Conservation (phyloP, 2,797 vertebrate species). For the Sarcoramphus papa region DNA sequence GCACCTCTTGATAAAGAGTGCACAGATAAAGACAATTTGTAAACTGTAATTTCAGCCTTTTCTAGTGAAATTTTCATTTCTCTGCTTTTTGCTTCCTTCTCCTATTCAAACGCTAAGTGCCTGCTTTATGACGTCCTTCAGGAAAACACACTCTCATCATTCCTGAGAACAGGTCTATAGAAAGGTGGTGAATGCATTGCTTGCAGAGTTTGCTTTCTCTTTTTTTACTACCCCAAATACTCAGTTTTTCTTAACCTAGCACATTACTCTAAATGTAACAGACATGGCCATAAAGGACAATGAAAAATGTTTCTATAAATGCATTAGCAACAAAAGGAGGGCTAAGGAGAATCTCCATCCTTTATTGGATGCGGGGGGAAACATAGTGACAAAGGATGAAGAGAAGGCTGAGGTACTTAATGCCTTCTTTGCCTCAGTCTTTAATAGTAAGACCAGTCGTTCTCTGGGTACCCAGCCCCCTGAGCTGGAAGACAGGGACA, state of each 20-base stretch:
- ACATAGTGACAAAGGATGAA: too few relatives aligned
- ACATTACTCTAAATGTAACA: not conserved
- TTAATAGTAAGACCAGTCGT: not conserved
- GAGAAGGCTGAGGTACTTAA: not conserved
- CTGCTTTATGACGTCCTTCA: not conserved
- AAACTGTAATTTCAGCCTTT: slow-evolving; percentile 25
- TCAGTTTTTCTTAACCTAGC: not conserved
- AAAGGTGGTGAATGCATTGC: not conserved
- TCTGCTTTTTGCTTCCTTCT: not conserved
- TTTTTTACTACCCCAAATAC: not conserved
- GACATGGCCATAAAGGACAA: not conserved
- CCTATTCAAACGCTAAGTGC: not conserved
- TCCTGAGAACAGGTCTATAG: not conserved
- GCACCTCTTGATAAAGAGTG: slow-evolving; percentile 10
- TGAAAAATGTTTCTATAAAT: not conserved
- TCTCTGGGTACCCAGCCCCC: not conserved
- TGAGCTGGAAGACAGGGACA: not conserved
- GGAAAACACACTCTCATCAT: not conserved
- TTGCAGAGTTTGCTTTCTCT: not conserved
- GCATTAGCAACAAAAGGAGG: too few relatives aligned
- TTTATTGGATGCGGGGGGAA: not conserved
- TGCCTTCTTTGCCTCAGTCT: not conserved
- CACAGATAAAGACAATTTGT: not conserved
- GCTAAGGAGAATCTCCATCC: not conserved
- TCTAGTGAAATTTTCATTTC: not conserved